phyloP scores from a whole-genome alignment of 2,797 vertebrate species.

The Avahi laniger region DNA sequence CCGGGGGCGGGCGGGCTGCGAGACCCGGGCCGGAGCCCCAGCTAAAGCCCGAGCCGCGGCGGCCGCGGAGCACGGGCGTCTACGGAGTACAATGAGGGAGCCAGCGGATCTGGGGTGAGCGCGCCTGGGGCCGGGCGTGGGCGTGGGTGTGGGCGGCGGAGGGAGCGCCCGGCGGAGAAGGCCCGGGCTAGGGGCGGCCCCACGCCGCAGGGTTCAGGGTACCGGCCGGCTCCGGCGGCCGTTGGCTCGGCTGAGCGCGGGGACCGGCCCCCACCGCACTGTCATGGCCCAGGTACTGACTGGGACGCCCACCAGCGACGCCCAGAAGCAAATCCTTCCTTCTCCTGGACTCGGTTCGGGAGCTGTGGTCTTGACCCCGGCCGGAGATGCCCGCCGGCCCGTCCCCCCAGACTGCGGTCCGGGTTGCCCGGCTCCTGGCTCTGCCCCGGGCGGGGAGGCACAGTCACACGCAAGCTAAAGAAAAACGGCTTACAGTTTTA shows the following conservation, averaged over 20 bases:
- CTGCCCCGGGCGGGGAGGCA: background rate
- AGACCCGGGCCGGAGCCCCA: background rate
- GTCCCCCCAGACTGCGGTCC: background rate
- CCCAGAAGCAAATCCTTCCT: background rate
- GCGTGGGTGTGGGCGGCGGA: background rate
- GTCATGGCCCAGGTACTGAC: background rate
- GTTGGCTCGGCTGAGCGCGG: constrained; percentile 25
- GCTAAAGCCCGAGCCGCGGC: background rate
- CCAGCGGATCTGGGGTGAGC: constrained; percentile 64
- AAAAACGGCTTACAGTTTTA: background rate
- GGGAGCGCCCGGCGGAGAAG: background rate
- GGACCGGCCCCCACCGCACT: background rate
- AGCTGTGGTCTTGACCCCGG: background rate
- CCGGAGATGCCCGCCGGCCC: background rate
- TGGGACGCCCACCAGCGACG: background rate
- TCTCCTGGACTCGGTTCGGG: background rate
- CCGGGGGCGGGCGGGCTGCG: constrained; percentile 48
- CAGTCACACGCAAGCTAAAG: background rate
- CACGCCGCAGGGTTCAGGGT: background rate
- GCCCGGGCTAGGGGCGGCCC: constrained; percentile 28
- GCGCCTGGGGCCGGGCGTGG: background rate
- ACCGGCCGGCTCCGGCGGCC: background rate
- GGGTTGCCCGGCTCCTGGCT: background rate
- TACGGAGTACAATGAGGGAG: constrained; percentile 64
- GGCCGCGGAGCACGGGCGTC: constrained; percentile 14